Percentiles rank a stretch among this genome's conserved stretches.
Evolutionary conservation across 2,888 invertebrate genomes (phyloP).

Genomic region (Acronicta alni): DNA sequence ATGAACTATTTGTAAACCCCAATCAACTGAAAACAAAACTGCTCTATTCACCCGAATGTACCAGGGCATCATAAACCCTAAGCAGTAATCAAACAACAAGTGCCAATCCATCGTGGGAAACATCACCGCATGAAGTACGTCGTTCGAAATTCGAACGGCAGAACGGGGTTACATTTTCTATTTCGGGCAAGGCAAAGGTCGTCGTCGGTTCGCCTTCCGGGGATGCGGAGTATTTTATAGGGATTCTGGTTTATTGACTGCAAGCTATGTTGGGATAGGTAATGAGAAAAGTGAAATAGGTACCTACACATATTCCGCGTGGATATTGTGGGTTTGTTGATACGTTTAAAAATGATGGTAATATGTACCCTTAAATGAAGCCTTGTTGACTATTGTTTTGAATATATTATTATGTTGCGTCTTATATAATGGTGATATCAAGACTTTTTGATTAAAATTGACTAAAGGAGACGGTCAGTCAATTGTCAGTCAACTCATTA

Average conservation of each 20-base stretch:
- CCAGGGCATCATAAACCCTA: slow-evolving; percentile 38
- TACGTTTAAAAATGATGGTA: background rate
- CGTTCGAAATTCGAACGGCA: slow-evolving; percentile 37
- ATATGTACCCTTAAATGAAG: no score
- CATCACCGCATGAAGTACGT: slow-evolving; percentile 32
- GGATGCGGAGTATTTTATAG: slow-evolving; percentile 33
- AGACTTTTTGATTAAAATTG: no score
- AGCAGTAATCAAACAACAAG: slow-evolving; percentile 33
- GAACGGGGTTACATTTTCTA: slow-evolving; percentile 44
- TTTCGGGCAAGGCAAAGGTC: slow-evolving; percentile 48
- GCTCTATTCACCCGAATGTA: slow-evolving; percentile 15
- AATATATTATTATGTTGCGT: no score
- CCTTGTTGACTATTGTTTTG: no score
- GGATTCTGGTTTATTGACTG: slow-evolving; percentile 20
- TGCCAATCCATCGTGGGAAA: slow-evolving; percentile 32
- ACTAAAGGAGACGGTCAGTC: no score
- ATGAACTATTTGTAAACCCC: background rate
- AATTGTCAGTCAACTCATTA: no score
- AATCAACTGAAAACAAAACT: slow-evolving; percentile 13
- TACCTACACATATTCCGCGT: background rate
- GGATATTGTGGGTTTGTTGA: background rate
- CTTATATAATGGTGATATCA: no score
- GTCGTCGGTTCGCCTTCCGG: slow-evolving; percentile 15
- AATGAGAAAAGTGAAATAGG: slow-evolving; percentile 10
- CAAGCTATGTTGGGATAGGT: slow-evolving; percentile 7